phyloP scores from a whole-genome alignment of 2,113 vertebrate genomes.

The Isurus oxyrinchus region DNA sequence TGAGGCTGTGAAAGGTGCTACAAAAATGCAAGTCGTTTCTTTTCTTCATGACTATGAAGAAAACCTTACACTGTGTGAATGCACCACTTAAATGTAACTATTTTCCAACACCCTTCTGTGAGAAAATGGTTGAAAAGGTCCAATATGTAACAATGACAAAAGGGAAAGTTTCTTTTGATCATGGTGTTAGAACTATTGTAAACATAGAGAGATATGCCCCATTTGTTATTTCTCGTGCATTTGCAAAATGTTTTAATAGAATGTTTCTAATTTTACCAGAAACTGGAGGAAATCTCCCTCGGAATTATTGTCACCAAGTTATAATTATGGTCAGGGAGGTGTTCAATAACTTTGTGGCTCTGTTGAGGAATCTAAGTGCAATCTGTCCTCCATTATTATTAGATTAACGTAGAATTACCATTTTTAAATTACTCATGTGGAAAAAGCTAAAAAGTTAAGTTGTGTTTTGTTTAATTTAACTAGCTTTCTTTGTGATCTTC shows the following conservation, averaged over 20 bases:
- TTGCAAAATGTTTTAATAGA: background rate
- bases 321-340: background rate
- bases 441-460: slow-evolving; percentile 8
- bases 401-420: background rate
- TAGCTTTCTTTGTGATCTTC: background rate
- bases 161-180: background rate
- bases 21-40: background rate
- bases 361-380: background rate
- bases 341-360: background rate
- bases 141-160: background rate
- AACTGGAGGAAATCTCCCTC: background rate
- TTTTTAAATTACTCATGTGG: background rate
- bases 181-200: background rate
- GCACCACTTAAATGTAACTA: background rate
- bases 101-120: background rate
- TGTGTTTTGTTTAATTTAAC: background rate
- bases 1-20: background rate
- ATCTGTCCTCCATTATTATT: background rate
- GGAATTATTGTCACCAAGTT: background rate
- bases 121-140: background rate
- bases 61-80: background rate
- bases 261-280: background rate
- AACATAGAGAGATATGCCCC: background rate
- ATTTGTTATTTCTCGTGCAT: background rate
- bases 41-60: background rate